Conservation (phyloP, 1,140 invertebrate genomes). For the Doryteuthis pealeii region DNA sequence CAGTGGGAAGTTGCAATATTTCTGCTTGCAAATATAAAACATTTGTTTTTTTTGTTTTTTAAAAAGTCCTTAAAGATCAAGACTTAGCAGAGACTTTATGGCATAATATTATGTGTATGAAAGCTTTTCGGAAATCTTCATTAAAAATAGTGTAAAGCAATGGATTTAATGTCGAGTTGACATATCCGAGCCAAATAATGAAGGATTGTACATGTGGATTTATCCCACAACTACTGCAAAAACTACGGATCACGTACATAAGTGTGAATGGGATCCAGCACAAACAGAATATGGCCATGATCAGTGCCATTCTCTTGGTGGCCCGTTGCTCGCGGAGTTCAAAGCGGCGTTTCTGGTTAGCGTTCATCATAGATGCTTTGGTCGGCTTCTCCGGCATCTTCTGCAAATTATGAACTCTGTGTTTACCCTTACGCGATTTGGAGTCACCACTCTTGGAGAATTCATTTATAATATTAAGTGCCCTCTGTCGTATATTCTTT, state of each 20-base stretch:
- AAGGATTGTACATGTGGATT: constrained; percentile 43
- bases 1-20: no score
- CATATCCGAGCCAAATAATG: constrained; percentile 91
- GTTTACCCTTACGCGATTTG: constrained; percentile 6
- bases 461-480: constrained; percentile 7
- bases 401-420: constrained; percentile 1
- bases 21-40: no score
- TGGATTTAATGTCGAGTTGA: constrained; percentile 93
- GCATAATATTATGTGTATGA: constrained; percentile 62
- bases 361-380: constrained; percentile 22
- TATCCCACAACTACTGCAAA: constrained; percentile 44
- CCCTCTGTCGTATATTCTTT: background rate
- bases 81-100: background rate
- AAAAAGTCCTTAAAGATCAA: background rate
- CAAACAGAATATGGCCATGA: constrained; percentile 97
- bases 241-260: constrained; percentile 62
- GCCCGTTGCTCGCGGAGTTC: constrained; percentile 87
- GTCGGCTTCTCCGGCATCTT: background rate
- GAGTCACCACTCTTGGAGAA: constrained; percentile 7
- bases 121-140: constrained; percentile 94
- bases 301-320: constrained; percentile 92
- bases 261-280: constrained; percentile 99
- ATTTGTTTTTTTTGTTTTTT: no score
- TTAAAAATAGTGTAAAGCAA: constrained; percentile 98
- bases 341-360: constrained; percentile 49